Base-by-base conservation (phyloP, 2,888 invertebrate species). In the Cactoblastis cactorum region DNA sequence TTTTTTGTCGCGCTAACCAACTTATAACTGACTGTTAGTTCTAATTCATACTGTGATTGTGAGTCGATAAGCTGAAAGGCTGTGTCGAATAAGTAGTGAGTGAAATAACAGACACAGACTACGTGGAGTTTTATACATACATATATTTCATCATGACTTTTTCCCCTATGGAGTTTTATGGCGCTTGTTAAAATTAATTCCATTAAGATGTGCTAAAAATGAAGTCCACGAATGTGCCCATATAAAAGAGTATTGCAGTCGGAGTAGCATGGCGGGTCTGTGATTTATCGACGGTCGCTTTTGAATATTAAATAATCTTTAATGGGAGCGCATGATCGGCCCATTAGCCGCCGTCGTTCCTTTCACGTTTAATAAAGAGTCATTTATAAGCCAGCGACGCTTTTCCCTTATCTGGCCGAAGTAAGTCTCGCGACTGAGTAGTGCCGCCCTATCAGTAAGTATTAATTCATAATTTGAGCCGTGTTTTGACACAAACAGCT, bases 231-330 rank as follows among this genome's bases (percentile, higher is more conserved):
- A 64, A 57, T 67, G 71, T 62, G 70, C 74, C 69, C 64, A 74
- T 67, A 79, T 82, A 84, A 85, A 85, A 86, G 85, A 86, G 84
- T 81, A 80, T 83, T 79, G 78, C 74, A 80, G 82, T 78, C 76
- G 70, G 82, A 83, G 84, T 78, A 82, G 77, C 85, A 83, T 81
- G 83, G 88, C 81, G 83, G 81, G 77, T 78, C 77, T 84, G 84
- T 86, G 89, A 89, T 89, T 89, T 89, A 89, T 89, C 75, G 80
- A 72, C 77, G 83, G 84, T 70, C 74, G 81, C 87, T 88, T 89
- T 89, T 89, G 89, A 89, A 89, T 89, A 89, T 89, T 89, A 88
- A 89, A 89, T 89, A 89, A 89, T 89, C 82, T 86, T 86, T 88
- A 89, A 89, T 89, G 88, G 87, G 87, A 86, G 88, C 88, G 88